A percentile compares a stretch with the other conserved stretches of the same genome.
These are phyloP conservation scores for Mythimna pallens DNA, from an alignment of 2,888 invertebrate genomes.

Conservation along the genomic window DNA sequence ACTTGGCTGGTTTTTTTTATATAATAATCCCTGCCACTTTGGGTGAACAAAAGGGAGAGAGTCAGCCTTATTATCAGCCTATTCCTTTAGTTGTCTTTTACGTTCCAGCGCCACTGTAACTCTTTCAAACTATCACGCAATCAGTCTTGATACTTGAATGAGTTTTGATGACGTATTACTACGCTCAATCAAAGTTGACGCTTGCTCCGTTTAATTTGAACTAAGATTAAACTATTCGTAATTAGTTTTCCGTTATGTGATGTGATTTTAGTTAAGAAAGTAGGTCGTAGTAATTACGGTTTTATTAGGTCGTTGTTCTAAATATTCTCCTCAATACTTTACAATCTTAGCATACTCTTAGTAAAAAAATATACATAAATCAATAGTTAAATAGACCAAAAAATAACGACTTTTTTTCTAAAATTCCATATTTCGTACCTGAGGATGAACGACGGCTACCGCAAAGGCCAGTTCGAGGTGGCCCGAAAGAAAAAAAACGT, in stretches of 20 bases:
- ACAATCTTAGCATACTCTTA: background rate
- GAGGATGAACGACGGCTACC: no score
- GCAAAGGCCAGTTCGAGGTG: no score
- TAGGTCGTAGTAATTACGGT: background rate
- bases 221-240: conserved; percentile 6
- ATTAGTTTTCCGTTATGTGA: conserved; percentile 27
- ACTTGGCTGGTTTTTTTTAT: no score
- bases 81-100: no score
- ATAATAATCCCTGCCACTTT: no score
- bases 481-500: no score
- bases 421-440: no score
- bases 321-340: background rate
- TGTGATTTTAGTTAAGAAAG: conserved; percentile 22
- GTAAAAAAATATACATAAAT: background rate
- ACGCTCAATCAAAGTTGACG: conserved; percentile 15
- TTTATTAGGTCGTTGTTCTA: background rate
- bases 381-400: background rate
- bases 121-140: no score
- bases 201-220: conserved; percentile 16
- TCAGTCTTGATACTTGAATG: conserved; percentile 24
- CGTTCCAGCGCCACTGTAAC: no score
- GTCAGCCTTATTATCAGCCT: no score
- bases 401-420: no score
- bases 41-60: no score
- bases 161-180: conserved; percentile 19